Conservation (phyloP, 2,797 vertebrate species). For the Pantherophis vulpinus region DNA sequence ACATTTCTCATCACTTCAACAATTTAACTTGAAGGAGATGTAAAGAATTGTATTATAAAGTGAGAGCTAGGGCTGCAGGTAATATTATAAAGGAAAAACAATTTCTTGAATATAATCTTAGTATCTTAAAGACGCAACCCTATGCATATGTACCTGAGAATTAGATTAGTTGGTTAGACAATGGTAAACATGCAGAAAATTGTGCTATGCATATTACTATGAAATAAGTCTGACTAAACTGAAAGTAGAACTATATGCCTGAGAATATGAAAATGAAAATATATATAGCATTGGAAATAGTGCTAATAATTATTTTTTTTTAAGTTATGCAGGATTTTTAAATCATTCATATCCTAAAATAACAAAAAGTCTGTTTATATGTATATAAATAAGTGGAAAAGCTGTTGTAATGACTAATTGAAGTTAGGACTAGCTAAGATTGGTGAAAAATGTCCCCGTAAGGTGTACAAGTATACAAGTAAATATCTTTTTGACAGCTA, state of each 20-base stretch:
- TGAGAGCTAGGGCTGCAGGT: conserved; percentile 36
- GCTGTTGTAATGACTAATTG: background rate
- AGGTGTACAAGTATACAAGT: background rate
- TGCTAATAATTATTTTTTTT: conserved; percentile 44
- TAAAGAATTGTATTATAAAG: conserved; percentile 47
- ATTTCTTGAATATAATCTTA: conserved; percentile 37
- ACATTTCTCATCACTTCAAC: conserved; percentile 61
- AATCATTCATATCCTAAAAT: conserved; percentile 45
- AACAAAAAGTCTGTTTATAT: conserved; percentile 39
- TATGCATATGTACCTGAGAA: background rate
- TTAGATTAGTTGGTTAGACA: background rate
- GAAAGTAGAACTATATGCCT: background rate
- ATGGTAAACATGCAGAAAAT: background rate
- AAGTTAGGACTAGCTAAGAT: background rate
- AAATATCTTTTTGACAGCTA: background rate
- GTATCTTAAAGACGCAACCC: background rate
- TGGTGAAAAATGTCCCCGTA: background rate
- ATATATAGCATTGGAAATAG: background rate
- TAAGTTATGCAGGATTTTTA: conserved; percentile 48
- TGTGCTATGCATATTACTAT: background rate
- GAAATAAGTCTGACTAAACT: background rate
- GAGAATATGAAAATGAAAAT: background rate
- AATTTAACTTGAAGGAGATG: conserved; percentile 44
- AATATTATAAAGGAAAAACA: conserved; percentile 35
- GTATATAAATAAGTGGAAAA: background rate